These are phyloP conservation scores for Barnardius zonarius DNA, from an alignment of 2,113 vertebrate genomes.

Conservation along the genomic window DNA sequence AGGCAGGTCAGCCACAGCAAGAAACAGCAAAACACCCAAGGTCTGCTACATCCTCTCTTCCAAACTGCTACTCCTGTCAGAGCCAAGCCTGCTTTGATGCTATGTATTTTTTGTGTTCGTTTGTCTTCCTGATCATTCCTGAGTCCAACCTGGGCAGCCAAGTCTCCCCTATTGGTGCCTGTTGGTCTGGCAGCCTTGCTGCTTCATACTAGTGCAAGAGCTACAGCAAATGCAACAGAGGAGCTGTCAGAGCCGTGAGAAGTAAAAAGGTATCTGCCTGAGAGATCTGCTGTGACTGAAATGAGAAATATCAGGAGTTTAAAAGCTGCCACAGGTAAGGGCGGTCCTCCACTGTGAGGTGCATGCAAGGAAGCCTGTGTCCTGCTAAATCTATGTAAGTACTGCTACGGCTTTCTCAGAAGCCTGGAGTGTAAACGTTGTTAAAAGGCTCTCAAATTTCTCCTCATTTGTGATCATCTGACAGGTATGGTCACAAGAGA, in stretches of 20 bases:
- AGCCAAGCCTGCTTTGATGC: neutral
- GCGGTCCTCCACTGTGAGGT: rapidly evolving
- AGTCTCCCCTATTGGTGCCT: neutral
- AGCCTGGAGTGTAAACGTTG: neutral
- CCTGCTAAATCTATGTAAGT: neutral
- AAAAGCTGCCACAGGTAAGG: neutral
- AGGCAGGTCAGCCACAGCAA: neutral
- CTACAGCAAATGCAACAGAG: neutral
- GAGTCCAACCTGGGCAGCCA: neutral
- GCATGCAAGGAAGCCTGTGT: neutral
- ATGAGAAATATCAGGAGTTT: neutral
- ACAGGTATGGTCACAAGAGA: neutral
- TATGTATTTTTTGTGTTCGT: neutral
- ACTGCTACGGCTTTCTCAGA: neutral
- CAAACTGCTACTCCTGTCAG: neutral
- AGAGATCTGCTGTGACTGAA: neutral
- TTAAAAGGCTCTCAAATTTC: neutral
- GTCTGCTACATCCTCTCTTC: neutral
- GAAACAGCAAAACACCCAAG: neutral
- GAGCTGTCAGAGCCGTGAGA: neutral
- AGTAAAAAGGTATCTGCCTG: neutral
- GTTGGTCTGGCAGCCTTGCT: neutral
- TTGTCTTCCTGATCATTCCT: neutral
- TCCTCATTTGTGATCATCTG: neutral
- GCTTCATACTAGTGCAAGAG: neutral